Evolutionary conservation across 2,797 vertebrate genomes (phyloP), one percentile per base, ranked within the genome.

Genomic region (Ctenopoma multispine): DNA sequence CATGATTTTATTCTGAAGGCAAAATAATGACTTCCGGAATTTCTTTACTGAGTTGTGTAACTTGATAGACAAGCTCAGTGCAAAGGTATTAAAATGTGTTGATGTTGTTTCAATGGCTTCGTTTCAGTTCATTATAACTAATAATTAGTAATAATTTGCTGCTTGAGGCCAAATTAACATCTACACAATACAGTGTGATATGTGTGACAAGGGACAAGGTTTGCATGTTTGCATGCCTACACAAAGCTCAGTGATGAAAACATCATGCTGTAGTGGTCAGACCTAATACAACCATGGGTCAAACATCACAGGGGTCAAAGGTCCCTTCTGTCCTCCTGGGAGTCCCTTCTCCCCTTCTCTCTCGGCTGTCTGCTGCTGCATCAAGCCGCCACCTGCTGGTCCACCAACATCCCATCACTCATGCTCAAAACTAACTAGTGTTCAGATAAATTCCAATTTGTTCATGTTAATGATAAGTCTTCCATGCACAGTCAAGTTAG

Each of bases 351-450:
- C 29, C n/a, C 29, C 21, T 43, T 44, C 29, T 46, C n/a, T n/a
- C n/a, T n/a, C n/a, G 46, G 58, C 49, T 75, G 6, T 23, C 56
- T 62, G 51, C 55, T 15, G 4, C 62, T 72, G 83, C 55, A 43
- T 38, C 78, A 70, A 53, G 14, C 63, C 59, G 91, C 93, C 93
- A 85, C 78, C 93, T 92, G 74, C 86, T 92, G 93, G 90, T 69
- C 43, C 6, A 40, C 27, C 11, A 63, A 38, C 56, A 55, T 9
- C 60, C 18, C 17, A n/a, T 27, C 63, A 46, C 70, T 2, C 23
- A 18, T 47, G 59, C 10, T 55, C 43, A 23, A 0, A 11, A 4
- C 5, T 8, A 23, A 50, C 15, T 3, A 18, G n/a, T 9, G 4
- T n/a, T n/a, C n/a, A n/a, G n/a, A n/a, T n/a, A n/a, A n/a, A n/a